Evolutionary conservation across 1,140 invertebrate species (phyloP), one percentile per base, ranked within the genome.

Genomic region (Oscheius sp.): DNA sequence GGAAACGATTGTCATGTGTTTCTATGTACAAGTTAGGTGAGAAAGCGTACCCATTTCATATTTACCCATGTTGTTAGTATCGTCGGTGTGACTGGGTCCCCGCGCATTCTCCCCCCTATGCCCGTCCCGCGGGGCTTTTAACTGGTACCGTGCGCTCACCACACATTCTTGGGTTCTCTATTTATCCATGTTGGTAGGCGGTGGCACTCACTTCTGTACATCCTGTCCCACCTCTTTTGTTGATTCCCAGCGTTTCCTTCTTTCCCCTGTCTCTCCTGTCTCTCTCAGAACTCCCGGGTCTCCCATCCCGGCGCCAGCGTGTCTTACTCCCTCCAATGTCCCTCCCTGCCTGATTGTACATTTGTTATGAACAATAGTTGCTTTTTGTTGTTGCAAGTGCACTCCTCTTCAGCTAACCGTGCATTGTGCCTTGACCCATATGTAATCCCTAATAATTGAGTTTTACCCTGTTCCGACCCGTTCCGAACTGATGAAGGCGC

Each of bases 51-150:
- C 61, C 61, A 63, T 36, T 63, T 63, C 61, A 63, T 63, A 63
- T 63, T 63, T 63, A 63, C 36, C 36, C 61, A 63, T 63, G 61
- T 63, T 63, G 32, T n/a, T 63, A 63, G 61, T 45, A n/a, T n/a
- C n/a, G 28, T 42, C 38, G 7, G 38, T 42, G 38, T 42, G 7
- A 42, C 38, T 55, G 49, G 15, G 7, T 4, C 7, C 49, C 28
- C 49, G 23, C 49, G 7, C 49, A 15, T 55, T 55, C n/a, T 55
- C 23, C 15, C 4, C 49, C 38, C 38, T 42, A 10, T 42, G n/a
- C 38, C n/a, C 38, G 10, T 42, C 38, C 10, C 10, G 38, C 38
- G 10, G 38, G n/a, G n/a, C 10, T 42, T 10, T 42, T 42, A 42
- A 42, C 38, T 10, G 38, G 38, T 42, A 42, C 10, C n/a, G n/a